Base-by-base conservation (phyloP, 2,797 vertebrate genomes). In the Cyprinodon diabolis region DNA sequence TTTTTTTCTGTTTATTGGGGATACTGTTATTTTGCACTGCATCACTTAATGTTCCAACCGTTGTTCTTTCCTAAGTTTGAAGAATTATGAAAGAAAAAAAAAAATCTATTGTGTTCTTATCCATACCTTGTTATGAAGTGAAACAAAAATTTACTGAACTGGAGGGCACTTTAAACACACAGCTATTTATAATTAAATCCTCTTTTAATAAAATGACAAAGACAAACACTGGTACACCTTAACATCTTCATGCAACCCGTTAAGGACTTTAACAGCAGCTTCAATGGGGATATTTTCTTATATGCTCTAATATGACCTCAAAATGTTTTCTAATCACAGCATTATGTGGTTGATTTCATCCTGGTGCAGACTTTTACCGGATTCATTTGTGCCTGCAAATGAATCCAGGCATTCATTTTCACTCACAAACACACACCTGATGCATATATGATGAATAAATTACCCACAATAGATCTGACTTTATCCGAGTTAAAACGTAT, bases 281-380 rank as follows among this genome's bases (percentile, higher is more conserved):
- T 70, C 47, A 70, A 75, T 72, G 52, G 62, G 66, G 66, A 79
- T 14, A 67, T 69, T 49, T 65, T 58, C 71, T 68, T 71, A 74
- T 74, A 56, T 71, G 75, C 63, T 71, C 66, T 37, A 74, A 74
- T 37, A 65, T 65, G 78, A 78, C 37, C 71, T 76, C 81, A 86
- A 75, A 80, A 66, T 74, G 75, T 40, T 63, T 21, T 76, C 72
- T 80, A 69, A 81, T 77, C 81, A 79, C 48, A 74, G 60, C 58
- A 66, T 11, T 23, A 74, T 81, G 77, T 78, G 63, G 84, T 47
- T 71, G 48, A 7, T 67, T 76, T 74, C 30, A 30, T 30, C 30
- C 30, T 30, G 30, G 30, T 30, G 30, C 30, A 30, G 30, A 30
- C 30, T 30, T 30, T 30, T 30, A 30, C 30, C 6, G 55, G 52